phyloP scores from a whole-genome alignment of 2,113 vertebrate genomes.

The Peromyscus californicus region DNA sequence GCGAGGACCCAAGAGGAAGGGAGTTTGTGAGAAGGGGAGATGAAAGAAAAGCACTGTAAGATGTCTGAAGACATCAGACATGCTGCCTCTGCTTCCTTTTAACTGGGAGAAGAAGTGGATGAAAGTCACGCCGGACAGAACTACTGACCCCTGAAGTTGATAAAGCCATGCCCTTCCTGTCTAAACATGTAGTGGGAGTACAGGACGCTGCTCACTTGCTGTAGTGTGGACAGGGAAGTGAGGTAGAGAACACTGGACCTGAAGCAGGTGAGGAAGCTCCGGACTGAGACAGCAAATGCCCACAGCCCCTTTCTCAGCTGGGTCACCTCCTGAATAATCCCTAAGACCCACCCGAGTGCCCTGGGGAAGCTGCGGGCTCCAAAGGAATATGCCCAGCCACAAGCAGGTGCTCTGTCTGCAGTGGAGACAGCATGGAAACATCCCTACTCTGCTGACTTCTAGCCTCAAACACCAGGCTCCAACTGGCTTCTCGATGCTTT shows the following conservation, averaged over 20 bases:
- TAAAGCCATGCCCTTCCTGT: not conserved
- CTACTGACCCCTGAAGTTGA: not conserved
- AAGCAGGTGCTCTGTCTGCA: not conserved
- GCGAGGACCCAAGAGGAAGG: too few relatives aligned
- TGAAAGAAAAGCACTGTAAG: too few relatives aligned
- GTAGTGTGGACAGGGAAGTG: not conserved
- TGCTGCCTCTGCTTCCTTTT: not conserved
- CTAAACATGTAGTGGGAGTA: too few relatives aligned
- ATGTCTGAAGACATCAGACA: not conserved
- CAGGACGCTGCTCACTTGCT: fast-evolving
- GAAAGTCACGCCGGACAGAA: not conserved
- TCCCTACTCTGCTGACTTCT: not conserved
- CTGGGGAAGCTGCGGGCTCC: not conserved
- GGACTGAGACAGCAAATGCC: not conserved
- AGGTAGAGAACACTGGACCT: not conserved
- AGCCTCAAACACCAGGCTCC: not conserved
- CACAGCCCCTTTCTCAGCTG: fast-evolving
- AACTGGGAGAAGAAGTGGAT: not conserved
- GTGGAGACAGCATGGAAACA: not conserved
- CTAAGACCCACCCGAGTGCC: not conserved
- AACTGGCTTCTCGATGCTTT: not conserved
- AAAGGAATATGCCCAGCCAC: fast-evolving
- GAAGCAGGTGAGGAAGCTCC: not conserved
- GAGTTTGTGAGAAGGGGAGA: not conserved
- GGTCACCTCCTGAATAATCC: not conserved